phyloP scores from a whole-genome alignment of 2,113 vertebrate genomes.

The Nycticorax nycticorax region DNA sequence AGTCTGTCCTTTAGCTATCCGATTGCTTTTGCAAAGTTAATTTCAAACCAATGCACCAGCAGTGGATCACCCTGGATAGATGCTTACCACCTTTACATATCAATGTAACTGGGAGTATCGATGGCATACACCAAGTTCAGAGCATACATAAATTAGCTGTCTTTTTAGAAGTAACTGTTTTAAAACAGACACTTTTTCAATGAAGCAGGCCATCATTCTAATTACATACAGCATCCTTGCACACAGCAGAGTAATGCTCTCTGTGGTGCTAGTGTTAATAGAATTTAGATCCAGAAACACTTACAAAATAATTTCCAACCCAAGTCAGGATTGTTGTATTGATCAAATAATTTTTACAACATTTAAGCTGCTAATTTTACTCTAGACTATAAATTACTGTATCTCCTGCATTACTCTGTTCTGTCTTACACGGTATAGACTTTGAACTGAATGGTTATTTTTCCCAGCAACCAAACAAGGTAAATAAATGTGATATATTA shows the following conservation, averaged over 20 bases:
- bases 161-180: background rate
- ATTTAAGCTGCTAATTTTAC: constrained; percentile 33
- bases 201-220: background rate
- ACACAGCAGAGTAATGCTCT: background rate
- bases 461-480: constrained; percentile 74
- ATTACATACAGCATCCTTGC: background rate
- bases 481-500: constrained; percentile 87
- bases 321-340: background rate
- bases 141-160: background rate
- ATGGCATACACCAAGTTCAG: background rate
- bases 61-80: background rate
- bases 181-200: background rate
- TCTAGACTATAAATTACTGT: constrained; percentile 43
- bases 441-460: constrained; percentile 71
- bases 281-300: background rate
- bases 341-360: constrained; percentile 15
- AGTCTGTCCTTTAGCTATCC: background rate
- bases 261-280: background rate
- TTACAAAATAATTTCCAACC: constrained; percentile 32
- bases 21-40: background rate
- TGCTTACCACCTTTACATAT: background rate
- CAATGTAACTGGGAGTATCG: background rate
- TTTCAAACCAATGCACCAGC: background rate
- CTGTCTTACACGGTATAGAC: constrained; percentile 59
- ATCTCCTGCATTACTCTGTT: constrained; percentile 17